These are phyloP conservation scores for Patella vulgata DNA, from an alignment of 1,140 invertebrate species.

Conservation along the genomic window DNA sequence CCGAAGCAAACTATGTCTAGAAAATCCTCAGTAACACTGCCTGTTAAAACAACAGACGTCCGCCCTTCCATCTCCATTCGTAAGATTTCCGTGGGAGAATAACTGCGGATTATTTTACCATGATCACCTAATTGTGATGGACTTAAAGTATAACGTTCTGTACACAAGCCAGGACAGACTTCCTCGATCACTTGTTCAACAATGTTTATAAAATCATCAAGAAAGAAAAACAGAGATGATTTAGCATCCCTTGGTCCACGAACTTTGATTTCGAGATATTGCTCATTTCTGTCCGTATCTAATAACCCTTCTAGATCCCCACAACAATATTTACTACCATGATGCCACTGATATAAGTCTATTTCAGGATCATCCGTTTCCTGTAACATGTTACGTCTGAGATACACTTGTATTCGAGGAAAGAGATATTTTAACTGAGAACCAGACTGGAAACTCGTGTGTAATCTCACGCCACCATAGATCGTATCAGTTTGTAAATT, in stretches of 20 bases:
- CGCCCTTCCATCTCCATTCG: slow-evolving; percentile 57
- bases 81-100: slow-evolving; percentile 74
- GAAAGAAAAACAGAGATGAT: slow-evolving; percentile 73
- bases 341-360: slow-evolving; percentile 84
- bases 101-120: slow-evolving; percentile 71
- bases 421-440: slow-evolving; percentile 75
- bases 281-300: slow-evolving; percentile 71
- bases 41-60: slow-evolving; percentile 60
- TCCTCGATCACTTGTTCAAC: slow-evolving; percentile 75
- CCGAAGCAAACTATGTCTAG: slow-evolving; percentile 78
- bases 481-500: slow-evolving; percentile 70
- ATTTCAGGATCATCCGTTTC: slow-evolving; percentile 69
- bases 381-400: slow-evolving; percentile 71
- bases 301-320: slow-evolving; percentile 79
- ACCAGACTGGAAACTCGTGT: slow-evolving; percentile 71
- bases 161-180: slow-evolving; percentile 76
- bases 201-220: slow-evolving; percentile 79
- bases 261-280: slow-evolving; percentile 75
- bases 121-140: slow-evolving; percentile 71
- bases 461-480: slow-evolving; percentile 77
- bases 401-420: slow-evolving; percentile 78
- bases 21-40: slow-evolving; percentile 75
- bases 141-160: slow-evolving; percentile 77
- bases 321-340: slow-evolving; percentile 81
- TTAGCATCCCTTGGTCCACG: slow-evolving; percentile 72